phyloP scores from a whole-genome alignment of 2,113 vertebrate species.

The Semnornis frantzii region DNA sequence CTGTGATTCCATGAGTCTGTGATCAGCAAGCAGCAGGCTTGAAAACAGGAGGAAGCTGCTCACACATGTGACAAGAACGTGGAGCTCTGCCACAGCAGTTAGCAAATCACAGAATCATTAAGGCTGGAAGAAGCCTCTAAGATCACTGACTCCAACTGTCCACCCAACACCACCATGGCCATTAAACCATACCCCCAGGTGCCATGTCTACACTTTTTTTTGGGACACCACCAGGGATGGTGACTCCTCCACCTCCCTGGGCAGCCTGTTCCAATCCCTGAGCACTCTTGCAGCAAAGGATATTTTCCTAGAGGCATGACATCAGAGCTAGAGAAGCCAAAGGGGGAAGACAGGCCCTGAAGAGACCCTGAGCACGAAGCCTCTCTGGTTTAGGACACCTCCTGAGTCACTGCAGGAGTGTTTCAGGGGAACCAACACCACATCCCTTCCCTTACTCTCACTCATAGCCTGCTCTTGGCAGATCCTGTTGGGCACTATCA shows the following conservation, averaged over 20 bases:
- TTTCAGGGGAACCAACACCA: not conserved
- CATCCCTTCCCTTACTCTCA: not conserved
- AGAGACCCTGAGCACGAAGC: not conserved
- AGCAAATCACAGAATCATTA: not conserved
- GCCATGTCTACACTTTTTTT: too few species aligned
- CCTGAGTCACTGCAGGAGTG: accelerated
- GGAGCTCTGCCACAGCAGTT: not conserved
- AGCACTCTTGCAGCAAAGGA: too few species aligned
- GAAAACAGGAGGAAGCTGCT: not conserved
- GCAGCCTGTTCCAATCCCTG: too few species aligned
- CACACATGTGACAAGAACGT: accelerated
- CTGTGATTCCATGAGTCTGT: too few species aligned
- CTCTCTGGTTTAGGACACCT: not conserved
- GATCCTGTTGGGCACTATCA: not conserved
- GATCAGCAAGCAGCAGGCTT: too few species aligned
- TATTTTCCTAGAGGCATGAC: too few species aligned
- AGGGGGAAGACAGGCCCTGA: not conserved
- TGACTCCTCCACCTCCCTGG: too few species aligned
- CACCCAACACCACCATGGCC: too few species aligned
- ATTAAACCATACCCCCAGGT: too few species aligned
- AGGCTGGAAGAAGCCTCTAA: too few species aligned
- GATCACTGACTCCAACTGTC: too few species aligned
- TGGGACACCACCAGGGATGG: too few species aligned
- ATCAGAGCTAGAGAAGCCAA: not conserved
- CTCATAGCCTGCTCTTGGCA: not conserved